Percentiles rank a stretch among this genome's conserved stretches.
phyloP scores from a whole-genome alignment of 2,888 invertebrate species.

The Acanthosepion lycidas region DNA sequence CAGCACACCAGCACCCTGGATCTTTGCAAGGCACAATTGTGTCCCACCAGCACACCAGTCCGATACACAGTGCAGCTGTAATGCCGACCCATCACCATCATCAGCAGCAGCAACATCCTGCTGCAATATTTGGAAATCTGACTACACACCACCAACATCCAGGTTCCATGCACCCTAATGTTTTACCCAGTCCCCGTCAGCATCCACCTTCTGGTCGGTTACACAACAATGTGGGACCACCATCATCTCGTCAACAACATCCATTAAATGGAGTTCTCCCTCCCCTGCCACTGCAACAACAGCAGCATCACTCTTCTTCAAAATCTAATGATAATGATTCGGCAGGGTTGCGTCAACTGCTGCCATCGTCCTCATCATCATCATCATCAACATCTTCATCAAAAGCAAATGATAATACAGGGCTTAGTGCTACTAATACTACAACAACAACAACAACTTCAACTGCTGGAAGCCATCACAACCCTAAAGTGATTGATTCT shows the following conservation, averaged over 20 bases:
- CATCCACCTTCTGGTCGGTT: background rate
- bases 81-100: background rate
- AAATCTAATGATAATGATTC: conserved; percentile 24
- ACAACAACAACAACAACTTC: background rate
- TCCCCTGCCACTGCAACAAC: background rate
- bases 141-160: background rate
- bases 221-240: background rate
- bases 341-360: background rate
- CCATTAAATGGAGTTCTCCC: background rate
- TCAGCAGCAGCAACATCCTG: background rate
- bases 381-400: background rate
- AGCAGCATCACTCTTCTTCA: background rate
- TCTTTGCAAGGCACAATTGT: background rate
- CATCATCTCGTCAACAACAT: background rate
- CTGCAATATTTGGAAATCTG: background rate
- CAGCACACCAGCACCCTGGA: background rate
- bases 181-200: background rate
- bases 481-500: background rate
- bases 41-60: background rate
- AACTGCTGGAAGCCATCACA: background rate
- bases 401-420: background rate
- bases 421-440: background rate
- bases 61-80: background rate
- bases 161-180: background rate
- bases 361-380: background rate